Base-by-base conservation (phyloP, 2,888 invertebrate genomes). In the Theodoxus fluviatilis region DNA sequence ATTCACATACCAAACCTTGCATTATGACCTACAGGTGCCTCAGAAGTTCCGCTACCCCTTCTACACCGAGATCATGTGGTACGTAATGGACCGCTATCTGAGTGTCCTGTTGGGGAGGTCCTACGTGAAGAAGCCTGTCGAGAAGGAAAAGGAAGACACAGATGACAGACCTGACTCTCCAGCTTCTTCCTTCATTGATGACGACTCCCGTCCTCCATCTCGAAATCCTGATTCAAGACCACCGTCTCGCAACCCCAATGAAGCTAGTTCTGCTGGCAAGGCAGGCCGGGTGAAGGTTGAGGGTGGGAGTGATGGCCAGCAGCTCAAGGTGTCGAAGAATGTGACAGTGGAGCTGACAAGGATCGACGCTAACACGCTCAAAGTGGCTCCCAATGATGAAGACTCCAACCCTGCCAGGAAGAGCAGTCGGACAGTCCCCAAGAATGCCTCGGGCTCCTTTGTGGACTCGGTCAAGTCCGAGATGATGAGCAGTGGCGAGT, bases 21-120 rank as follows among this genome's bases (percentile, higher is more conserved):
- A n/a, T 33, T 38, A 1, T 57, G 9, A n/a, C 57, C 67, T 78
- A 3, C 87, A 93, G 93, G 97, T 98, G 49, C 96, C 97, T 0
- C 94, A 94, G 81, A 97, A 98, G 89, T 98, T 97, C 89, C 93
- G 98, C 0, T 98, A 98, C 87, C 98, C 98, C 0, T 98, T 97
- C 89, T 98, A 96, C 88, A 95, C 95, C 18, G 98, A 98, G 89
- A 96, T 98, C 93, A 89, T 96, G 72, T 98, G 98, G 97, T 98
- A 98, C 88, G 96, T 97, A 52, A 88, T 98, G 78, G 96, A 96
- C 81, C 91, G 95, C 55, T 98, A 98, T 87, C 94, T 97, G 43
- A 92, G 92, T 79, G 94, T 94, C 70, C 88, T 98, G 67, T 89
- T 96, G 70, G 96, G 96, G 1, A 81, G 80, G 33, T 75, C 80